Percentiles rank a stretch among this genome's conserved stretches.
These are phyloP conservation scores for Gastracanthus pulcherrimus DNA, from an alignment of 2,888 invertebrate genomes.

Conservation along the genomic window DNA sequence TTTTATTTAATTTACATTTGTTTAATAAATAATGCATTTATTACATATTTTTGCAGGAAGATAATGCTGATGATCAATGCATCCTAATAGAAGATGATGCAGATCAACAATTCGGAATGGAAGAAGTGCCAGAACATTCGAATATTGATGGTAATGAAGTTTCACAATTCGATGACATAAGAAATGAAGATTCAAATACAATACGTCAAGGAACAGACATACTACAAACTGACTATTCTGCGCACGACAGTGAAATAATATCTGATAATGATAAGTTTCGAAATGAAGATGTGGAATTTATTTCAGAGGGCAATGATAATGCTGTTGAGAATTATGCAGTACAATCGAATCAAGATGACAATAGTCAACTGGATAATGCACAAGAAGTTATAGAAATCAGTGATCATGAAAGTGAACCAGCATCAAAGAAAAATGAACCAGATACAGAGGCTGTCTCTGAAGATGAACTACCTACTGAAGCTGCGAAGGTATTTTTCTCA, in stretches of 20 bases:
- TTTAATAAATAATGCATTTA: neutral
- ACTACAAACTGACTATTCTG: slow-evolving; percentile 9
- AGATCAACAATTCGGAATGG: slow-evolving; percentile 48
- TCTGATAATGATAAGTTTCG: slow-evolving; percentile 41
- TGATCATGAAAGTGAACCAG: slow-evolving; percentile 65
- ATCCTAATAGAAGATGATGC: slow-evolving; percentile 55
- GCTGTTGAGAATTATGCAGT: slow-evolving; percentile 20
- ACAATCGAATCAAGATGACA: slow-evolving; percentile 6
- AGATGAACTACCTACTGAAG: slow-evolving; percentile 82
- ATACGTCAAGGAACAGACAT: neutral
- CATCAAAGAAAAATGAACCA: slow-evolving; percentile 80
- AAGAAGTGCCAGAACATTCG: slow-evolving; percentile 7
- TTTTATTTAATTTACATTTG: neutral
- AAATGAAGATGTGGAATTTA: slow-evolving; percentile 49
- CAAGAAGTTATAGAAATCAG: slow-evolving; percentile 62
- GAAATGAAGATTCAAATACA: slow-evolving; percentile 28
- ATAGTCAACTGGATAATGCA: slow-evolving; percentile 50
- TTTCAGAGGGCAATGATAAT: slow-evolving; percentile 44
- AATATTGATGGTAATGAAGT: slow-evolving; percentile 10
- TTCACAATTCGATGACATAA: slow-evolving; percentile 20
- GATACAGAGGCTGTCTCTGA: slow-evolving; percentile 92
- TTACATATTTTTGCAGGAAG: slow-evolving; percentile 32
- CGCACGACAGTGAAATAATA: slow-evolving; percentile 41
- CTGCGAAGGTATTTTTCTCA: slow-evolving; percentile 71
- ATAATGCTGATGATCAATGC: slow-evolving; percentile 45